Evolutionary conservation across 2,113 vertebrate species (phyloP), one percentile per base, ranked within the genome.

Genomic region (Pseudopipra pipra): DNA sequence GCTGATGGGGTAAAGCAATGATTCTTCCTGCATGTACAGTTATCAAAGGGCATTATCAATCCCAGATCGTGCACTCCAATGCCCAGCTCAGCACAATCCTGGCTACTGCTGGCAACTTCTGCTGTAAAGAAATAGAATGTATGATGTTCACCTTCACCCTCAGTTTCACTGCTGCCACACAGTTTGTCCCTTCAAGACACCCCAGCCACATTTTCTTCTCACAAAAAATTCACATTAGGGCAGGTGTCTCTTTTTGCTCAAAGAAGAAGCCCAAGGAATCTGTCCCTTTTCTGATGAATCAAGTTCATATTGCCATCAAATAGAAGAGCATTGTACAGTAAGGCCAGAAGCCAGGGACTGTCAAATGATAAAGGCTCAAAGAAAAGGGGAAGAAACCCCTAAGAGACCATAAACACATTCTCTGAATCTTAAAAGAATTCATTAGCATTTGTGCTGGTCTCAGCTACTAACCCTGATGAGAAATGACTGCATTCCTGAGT

Each of bases 401-500:
- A 39, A 68, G 16, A 90, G 41, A 85, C 49, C 24, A 62, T n/a
- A 44, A 89, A 68, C 5, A 58, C 43, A 41, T 28, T 11, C 41
- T 68, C 68, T 75, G 18, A 80, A 52, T 47, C 46, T 51, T 84
- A n/a, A 70, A 90, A 92, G 18, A 59, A 97, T 73, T 37, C 81
- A 71, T 94, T 89, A 95, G 65, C 76, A 87, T 84, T 95, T 93
- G 85, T 41, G 13, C 13, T 39, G 20, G 49, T 85, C 77, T 95
- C 89, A 35, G 80, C 22, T 93, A 94, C 66, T 68, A 84, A 80
- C 7, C 33, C 93, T 78, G 90, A 74, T 47, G 62, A 96, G 74
- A 72, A 82, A 90, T 24, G 14, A 46, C 6, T 89, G 68, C 85
- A 25, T 67, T 84, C 47, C 61, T 47, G 68, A 86, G 39, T 52